Evolutionary conservation across 2,888 invertebrate species (phyloP), one percentile per base, ranked within the genome.

Genomic region (Heliconius ethilla): DNA sequence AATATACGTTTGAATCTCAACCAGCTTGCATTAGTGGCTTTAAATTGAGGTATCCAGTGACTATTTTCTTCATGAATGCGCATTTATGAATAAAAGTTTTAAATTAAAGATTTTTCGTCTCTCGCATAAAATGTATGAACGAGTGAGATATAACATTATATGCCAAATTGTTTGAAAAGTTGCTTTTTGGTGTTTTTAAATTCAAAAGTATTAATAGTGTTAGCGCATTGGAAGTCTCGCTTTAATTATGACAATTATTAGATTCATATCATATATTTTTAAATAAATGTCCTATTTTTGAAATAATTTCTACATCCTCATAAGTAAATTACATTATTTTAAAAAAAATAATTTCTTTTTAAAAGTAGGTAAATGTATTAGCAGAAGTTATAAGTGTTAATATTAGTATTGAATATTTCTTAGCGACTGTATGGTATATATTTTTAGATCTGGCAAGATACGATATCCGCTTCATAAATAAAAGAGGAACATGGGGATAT

Each of bases 131-230:
- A 51, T 63, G 74, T 74, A 75, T 74, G 75, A 37, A 75, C 40
- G 77, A 81, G 80, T 81, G 76, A 80, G 79, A 81, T 75, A 51
- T 77, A 74, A 77, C 78, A 69, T 76, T 75, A 67, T 55, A 81
- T 82, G 81, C 82, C 81, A 82, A 81, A 81, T 78, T 79, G 45
- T 81, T 75, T 67, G 66, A 62, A 59, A 73, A 66, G n/a, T 78
- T 79, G 76, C 78, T 81, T 79, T 77, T 75, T 78, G 65, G 70
- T 70, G 55, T 78, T 75, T 55, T 63, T 59, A 75, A 79, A 74
- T 72, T 62, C 59, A 73, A 78, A 78, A 79, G 76, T 81, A 79
- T 81, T 81, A 78, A 59, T 79, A 78, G 79, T 75, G 51, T 25
- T 29, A 75, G 70, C 69, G 69, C 75, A 59, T 63, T 73, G 75